Percentiles rank a stretch among this genome's conserved stretches.
phyloP scores from a whole-genome alignment of 2,888 invertebrate species.

The Calameuta idolon region DNA sequence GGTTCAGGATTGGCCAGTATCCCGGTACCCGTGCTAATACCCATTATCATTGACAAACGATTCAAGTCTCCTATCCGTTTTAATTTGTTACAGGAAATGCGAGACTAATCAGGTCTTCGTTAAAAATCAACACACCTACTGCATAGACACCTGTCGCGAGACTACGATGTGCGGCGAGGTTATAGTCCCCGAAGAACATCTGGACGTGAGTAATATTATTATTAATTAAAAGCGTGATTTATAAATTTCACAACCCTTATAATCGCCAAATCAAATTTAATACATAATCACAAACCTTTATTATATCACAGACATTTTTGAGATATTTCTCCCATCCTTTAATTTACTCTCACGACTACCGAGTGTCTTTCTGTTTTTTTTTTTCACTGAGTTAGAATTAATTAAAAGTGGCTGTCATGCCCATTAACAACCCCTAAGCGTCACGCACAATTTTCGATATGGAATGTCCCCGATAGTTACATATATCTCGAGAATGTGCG shows the following conservation, averaged over 20 bases:
- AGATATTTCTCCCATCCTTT: neutral
- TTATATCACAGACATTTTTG: neutral
- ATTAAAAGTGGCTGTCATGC: neutral
- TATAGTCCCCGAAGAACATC: constrained; percentile 90
- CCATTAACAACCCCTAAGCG: neutral
- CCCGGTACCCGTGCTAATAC: neutral
- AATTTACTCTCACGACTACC: neutral
- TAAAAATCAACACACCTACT: constrained; percentile 85
- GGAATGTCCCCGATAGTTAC: neutral
- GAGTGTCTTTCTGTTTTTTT: neutral
- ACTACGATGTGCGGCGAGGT: constrained; percentile 97
- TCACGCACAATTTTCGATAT: neutral
- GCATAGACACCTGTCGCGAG: constrained; percentile 84
- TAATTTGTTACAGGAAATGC: constrained; percentile 78
- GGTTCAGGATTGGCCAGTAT: neutral
- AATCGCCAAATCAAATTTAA: neutral
- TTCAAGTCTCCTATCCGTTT: constrained; percentile 22
- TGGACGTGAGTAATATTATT: constrained; percentile 79
- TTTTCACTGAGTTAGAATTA: neutral
- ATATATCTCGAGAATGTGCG: neutral
- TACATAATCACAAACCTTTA: neutral
- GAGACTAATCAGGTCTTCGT: constrained; percentile 90
- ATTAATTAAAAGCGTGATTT: neutral
- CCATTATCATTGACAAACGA: neutral
- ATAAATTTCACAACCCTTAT: neutral